Evolutionary conservation across 2,113 vertebrate genomes (phyloP).

Genomic region (Pseudopodoces humilis): DNA sequence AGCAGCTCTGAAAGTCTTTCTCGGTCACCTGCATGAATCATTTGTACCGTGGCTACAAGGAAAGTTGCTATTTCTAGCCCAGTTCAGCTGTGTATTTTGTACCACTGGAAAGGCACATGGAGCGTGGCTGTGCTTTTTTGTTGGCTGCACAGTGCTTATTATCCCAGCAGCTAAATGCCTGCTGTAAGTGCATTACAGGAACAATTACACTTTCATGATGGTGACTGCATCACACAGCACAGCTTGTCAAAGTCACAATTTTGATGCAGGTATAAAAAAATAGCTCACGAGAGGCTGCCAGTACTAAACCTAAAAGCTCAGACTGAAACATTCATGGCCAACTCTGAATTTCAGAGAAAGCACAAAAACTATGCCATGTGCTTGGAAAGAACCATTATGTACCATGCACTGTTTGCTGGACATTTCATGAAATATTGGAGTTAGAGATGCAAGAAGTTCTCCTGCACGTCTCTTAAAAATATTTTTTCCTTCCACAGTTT

Average conservation of each 20-base stretch:
- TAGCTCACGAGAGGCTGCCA: neutral
- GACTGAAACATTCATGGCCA: neutral
- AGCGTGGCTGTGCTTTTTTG: neutral
- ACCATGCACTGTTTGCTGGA: neutral
- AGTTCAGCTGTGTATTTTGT: neutral
- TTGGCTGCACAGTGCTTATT: constrained; percentile 43
- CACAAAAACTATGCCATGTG: neutral
- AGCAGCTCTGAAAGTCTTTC: neutral
- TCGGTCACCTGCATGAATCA: constrained; percentile 21
- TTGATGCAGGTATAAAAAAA: neutral
- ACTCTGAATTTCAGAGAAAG: neutral
- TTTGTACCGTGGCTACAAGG: neutral
- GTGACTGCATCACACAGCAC: neutral
- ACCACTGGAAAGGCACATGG: neutral
- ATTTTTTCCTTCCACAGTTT: neutral
- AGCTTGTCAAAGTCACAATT: neutral
- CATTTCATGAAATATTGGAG: neutral
- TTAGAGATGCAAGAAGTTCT: neutral
- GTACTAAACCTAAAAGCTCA: neutral
- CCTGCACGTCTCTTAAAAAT: neutral
- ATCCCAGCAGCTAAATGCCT: constrained; percentile 47
- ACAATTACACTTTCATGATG: neutral
- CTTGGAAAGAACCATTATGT: neutral
- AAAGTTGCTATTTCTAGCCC: constrained; percentile 43
- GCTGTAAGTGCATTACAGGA: neutral